phyloP scores from a whole-genome alignment of 2,797 vertebrate genomes.

The Sciaenops ocellatus region DNA sequence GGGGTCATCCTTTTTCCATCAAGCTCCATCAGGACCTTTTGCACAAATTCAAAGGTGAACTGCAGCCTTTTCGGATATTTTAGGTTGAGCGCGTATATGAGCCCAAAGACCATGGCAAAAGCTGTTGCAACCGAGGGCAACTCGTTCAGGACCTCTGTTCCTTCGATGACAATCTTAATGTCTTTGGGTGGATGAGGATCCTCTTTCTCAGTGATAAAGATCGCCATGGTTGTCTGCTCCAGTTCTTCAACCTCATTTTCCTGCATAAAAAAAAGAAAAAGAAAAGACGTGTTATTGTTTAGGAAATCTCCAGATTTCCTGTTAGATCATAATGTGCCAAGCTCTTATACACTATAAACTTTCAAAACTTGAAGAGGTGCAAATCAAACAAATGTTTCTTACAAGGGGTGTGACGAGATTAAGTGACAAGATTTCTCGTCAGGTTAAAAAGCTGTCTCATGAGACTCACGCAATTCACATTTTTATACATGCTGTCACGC shows the following conservation, averaged over 20 bases:
- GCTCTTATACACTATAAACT: too few species aligned
- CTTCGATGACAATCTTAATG: slow-evolving; percentile 3
- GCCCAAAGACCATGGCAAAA: not conserved
- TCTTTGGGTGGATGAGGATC: slow-evolving; percentile 2
- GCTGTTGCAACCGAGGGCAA: not conserved
- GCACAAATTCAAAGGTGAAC: not conserved
- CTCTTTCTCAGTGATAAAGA: not conserved
- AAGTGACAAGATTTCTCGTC: too few species aligned
- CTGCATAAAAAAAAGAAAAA: not conserved
- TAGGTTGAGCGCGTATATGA: slow-evolving; percentile 1
- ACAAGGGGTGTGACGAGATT: too few species aligned
- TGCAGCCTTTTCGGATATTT: not conserved
- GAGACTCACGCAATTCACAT: too few species aligned
- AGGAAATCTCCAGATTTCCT: too few species aligned
- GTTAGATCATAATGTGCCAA: not conserved
- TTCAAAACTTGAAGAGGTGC: too few species aligned
- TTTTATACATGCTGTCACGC: too few species aligned
- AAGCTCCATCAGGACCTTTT: not conserved
- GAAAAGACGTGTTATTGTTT: not conserved
- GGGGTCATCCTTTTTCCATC: not conserved
- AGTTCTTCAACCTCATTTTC: not conserved
- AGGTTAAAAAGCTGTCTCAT: too few species aligned
- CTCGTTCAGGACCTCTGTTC: not conserved
- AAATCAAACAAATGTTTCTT: too few species aligned
- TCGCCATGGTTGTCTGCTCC: not conserved